These are phyloP conservation scores for Acanthosepion lycidas DNA, from an alignment of 2,888 invertebrate species.

Conservation along the genomic window DNA sequence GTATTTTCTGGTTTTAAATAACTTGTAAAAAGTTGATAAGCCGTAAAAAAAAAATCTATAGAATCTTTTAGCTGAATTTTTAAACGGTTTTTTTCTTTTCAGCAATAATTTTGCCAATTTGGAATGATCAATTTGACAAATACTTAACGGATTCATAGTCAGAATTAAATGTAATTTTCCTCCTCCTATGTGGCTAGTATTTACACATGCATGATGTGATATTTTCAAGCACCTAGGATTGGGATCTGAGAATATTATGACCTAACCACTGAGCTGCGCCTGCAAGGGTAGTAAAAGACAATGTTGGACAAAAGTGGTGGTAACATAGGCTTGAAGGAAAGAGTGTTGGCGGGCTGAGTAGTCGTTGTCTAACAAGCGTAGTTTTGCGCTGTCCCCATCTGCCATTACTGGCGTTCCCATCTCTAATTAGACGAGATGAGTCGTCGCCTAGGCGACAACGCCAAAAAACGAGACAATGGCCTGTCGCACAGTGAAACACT, in stretches of 20 bases:
- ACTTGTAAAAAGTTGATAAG: no score
- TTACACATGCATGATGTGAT: no score
- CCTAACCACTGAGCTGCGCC: not conserved
- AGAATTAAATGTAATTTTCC: no score
- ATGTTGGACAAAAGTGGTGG: not conserved
- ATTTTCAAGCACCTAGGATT: not conserved
- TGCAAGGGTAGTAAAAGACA: not conserved
- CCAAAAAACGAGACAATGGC: not conserved
- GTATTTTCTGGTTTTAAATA: no score
- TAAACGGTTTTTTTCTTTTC: no score
- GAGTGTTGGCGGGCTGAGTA: not conserved
- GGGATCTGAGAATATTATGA: not conserved
- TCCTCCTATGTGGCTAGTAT: no score
- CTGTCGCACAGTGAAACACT: constrained; percentile 12
- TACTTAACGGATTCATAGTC: no score
- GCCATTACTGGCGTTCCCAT: constrained; percentile 4
- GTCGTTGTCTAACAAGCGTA: not conserved
- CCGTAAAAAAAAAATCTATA: no score
- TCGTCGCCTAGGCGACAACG: constrained; percentile 6
- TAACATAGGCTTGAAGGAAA: not conserved
- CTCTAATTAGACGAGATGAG: not conserved
- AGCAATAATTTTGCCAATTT: no score
- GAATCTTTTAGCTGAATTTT: no score
- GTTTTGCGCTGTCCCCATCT: constrained; percentile 4
- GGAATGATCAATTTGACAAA: no score